phyloP scores from a whole-genome alignment of 2,113 vertebrate genomes.

The Hyperoodon ampullatus region DNA sequence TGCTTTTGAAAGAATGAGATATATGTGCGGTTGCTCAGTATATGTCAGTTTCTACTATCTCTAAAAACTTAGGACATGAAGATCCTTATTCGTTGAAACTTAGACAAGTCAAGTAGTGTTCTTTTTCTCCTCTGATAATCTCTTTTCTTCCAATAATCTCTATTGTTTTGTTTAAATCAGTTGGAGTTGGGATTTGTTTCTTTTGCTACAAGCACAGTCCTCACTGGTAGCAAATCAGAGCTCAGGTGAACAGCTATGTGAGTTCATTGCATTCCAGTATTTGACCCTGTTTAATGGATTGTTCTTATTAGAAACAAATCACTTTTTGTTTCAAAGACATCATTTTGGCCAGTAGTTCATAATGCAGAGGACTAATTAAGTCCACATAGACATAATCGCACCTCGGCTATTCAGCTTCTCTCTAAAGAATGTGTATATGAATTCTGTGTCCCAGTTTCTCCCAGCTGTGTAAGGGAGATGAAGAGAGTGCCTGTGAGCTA shows the following conservation, averaged over 20 bases:
- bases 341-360: background rate
- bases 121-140: background rate
- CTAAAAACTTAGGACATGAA: background rate
- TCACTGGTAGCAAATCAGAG: background rate
- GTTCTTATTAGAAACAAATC: background rate
- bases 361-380: conserved; percentile 34
- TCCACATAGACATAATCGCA: background rate
- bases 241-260: background rate
- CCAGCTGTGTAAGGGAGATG: background rate
- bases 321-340: conserved; percentile 9
- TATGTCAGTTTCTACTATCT: background rate
- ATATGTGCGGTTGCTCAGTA: rapidly evolving
- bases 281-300: conserved; percentile 1
- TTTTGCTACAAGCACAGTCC: background rate
- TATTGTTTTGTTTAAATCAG: conserved; percentile 20
- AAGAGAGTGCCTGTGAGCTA: background rate
- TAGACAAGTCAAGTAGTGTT: background rate
- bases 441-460: background rate
- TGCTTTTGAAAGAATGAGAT: background rate
- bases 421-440: background rate
- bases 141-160: background rate
- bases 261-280: background rate
- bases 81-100: background rate
- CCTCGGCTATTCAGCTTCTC: background rate
- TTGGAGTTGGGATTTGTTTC: background rate